phyloP scores from a whole-genome alignment of 92 coral and sea anemone genomes.

The Desmophyllum pertusum region DNA sequence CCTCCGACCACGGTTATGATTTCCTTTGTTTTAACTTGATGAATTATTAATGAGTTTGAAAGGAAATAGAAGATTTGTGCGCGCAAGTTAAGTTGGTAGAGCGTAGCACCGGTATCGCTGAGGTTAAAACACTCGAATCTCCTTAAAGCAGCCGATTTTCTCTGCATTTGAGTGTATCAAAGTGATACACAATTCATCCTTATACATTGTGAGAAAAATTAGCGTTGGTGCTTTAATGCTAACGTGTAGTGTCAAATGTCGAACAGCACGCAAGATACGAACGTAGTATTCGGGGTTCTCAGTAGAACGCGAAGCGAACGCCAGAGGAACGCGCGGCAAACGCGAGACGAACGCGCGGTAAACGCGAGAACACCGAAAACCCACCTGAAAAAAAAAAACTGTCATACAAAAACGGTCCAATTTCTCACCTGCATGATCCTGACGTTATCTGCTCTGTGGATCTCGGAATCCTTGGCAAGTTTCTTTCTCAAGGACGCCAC shows the following conservation, averaged over 20 bases:
- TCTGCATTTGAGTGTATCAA: too few species aligned
- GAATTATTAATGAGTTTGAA: too few species aligned
- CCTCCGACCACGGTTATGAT: too few species aligned
- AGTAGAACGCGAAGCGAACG: not conserved
- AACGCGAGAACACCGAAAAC: not conserved
- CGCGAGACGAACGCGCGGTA: not conserved
- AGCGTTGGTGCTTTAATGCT: not conserved
- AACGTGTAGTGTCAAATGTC: not conserved
- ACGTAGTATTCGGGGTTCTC: not conserved
- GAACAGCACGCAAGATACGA: not conserved
- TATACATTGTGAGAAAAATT: too few species aligned
- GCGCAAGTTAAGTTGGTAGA: not conserved
- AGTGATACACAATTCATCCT: too few species aligned
- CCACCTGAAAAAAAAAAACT: not conserved
- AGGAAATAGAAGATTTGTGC: too few species aligned
- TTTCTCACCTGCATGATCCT: slow-evolving; percentile 92
- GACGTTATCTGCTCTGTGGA: slow-evolving; percentile 98
- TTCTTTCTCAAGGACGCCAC: slow-evolving; percentile 97
- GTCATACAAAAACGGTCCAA: not conserved
- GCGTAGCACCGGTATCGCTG: too few species aligned
- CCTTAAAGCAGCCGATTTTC: not conserved
- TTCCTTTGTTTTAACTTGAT: too few species aligned
- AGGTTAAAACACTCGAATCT: too few species aligned
- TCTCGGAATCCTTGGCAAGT: slow-evolving; percentile 96
- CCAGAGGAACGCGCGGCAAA: not conserved